Percentiles rank a stretch among this genome's conserved stretches.
These are phyloP conservation scores for Phalera bucephala DNA, from an alignment of 2,888 invertebrate species.

Conservation along the genomic window DNA sequence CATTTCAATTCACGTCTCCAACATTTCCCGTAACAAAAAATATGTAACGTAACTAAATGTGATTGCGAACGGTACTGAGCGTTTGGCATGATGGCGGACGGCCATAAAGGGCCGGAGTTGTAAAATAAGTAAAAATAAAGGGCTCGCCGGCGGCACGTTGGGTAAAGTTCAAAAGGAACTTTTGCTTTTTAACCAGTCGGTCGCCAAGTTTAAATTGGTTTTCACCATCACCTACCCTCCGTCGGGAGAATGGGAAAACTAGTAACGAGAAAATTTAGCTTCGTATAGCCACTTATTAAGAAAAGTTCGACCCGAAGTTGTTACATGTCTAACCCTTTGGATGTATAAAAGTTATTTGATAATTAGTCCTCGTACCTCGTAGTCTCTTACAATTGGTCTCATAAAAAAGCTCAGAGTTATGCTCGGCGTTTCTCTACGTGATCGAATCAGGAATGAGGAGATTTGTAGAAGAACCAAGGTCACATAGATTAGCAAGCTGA, in stretches of 20 bases:
- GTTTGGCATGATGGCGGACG: constrained; percentile 59
- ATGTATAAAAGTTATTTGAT: too few species aligned
- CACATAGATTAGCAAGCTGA: too few species aligned
- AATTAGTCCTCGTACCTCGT: too few species aligned
- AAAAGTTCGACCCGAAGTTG: constrained; percentile 21
- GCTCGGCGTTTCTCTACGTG: too few species aligned
- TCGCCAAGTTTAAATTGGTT: constrained; percentile 78
- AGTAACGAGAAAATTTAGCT: constrained; percentile 56
- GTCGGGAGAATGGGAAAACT: constrained; percentile 58
- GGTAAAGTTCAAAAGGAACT: constrained; percentile 67
- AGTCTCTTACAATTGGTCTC: too few species aligned
- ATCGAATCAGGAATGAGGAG: too few species aligned
- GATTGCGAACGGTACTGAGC: constrained; percentile 47
- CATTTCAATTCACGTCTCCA: too few species aligned
- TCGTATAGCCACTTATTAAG: constrained; percentile 37
- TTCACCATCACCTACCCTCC: constrained; percentile 52
- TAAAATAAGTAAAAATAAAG: constrained; percentile 71
- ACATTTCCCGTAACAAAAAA: too few species aligned
- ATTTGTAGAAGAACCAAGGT: too few species aligned
- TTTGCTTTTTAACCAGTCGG: constrained; percentile 76
- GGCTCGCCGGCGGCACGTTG: constrained; percentile 54
- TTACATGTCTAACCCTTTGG: not conserved
- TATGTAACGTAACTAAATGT: constrained; percentile 32
- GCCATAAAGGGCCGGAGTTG: constrained; percentile 60
- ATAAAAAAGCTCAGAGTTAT: too few species aligned